These are phyloP conservation scores for Mycteria americana DNA, from an alignment of 2,797 vertebrate species.

Conservation along the genomic window DNA sequence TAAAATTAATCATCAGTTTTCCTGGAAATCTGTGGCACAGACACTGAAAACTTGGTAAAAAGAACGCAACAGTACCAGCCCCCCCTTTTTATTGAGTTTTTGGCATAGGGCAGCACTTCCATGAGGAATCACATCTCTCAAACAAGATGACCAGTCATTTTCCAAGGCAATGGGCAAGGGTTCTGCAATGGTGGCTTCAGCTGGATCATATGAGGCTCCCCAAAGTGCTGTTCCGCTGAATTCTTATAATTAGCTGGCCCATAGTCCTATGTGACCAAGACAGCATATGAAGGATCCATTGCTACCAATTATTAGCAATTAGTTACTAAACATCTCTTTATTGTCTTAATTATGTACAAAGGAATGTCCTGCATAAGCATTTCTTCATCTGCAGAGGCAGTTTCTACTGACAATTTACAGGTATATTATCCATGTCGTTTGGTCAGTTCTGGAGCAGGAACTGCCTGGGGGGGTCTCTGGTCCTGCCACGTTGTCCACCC, in stretches of 20 bases:
- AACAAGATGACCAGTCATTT: neutral
- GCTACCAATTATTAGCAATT: neutral
- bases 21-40: neutral
- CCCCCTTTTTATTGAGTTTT: neutral
- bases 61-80: neutral
- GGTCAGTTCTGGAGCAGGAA: neutral
- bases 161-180: neutral
- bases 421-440: neutral
- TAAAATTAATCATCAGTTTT: constrained; percentile 42
- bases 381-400: neutral
- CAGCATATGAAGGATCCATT: neutral
- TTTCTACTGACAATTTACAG: neutral
- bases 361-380: neutral
- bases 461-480: neutral
- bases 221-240: neutral
- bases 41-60: neutral
- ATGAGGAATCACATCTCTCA: neutral
- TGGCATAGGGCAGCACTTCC: neutral
- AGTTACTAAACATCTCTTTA: neutral
- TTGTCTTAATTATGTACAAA: neutral
- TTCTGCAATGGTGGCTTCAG: neutral
- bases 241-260: neutral
- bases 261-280: neutral
- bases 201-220: neutral
- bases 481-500: neutral